Evolutionary conservation across 2,113 vertebrate species (phyloP), one percentile per base, ranked within the genome.

Genomic region (Dascyllus trimaculatus): DNA sequence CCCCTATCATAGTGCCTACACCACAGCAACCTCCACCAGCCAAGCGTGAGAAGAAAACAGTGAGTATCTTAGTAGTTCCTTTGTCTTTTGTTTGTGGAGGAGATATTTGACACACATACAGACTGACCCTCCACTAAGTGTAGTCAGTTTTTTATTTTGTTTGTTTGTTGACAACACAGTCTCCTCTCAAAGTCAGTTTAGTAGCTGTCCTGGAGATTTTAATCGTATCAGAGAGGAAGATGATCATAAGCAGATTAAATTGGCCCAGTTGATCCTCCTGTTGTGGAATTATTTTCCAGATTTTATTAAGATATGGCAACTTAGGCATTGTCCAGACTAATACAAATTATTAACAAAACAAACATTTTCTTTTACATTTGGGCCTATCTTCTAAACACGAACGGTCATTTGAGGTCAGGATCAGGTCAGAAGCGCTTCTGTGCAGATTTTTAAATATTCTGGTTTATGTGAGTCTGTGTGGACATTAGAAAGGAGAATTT

Each of bases 41-140:
- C 85, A 99, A 99, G 92, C 96, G 98, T 64, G 98, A 99, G 93
- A 99, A 99, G 85, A 99, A 99, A 88, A 96, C 97, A 92, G 98
- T 99, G 92, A 96, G 96, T 92, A 66, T 80, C 46, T 82, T 48
- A 75, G 80, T 29, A 79, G 70, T 88, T 71, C 13, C 14, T 32
- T 35, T 15, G 15, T 2, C 9, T 52, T 32, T 58, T 4, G 70
- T 45, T 38, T 29, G 11, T 2, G 4, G 4, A 18, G 43, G 35
- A 2, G 5, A 53, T 38, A 13, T 63, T 79, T 66, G 22, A 21
- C 40, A 35, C 5, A 6, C 5, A 17, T 25, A 10, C 1, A 6
- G 4, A 22, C 4, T 10, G 5, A 17, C 8, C 11, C 59, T 6
- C 1, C n/a, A 61, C 35, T 71, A 1, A 29, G 21, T 29, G 13